Percentiles rank a stretch among this genome's conserved stretches.
Evolutionary conservation across 2,888 invertebrate genomes (phyloP).

Genomic region (Brassicogethes aeneus): DNA sequence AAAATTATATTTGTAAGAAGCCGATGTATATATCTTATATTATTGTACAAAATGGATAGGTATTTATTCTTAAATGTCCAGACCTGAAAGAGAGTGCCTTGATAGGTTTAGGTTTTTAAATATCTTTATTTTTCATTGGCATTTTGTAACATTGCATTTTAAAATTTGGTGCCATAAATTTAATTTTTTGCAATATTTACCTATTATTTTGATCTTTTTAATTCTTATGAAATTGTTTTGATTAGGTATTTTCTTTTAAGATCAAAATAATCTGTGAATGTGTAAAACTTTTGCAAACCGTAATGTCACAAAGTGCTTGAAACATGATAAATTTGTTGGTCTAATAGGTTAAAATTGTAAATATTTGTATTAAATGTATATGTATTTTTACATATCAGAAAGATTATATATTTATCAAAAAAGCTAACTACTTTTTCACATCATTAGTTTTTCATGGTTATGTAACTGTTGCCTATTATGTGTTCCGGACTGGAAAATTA

Average conservation of each 20-base stretch:
- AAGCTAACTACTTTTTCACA: conserved; percentile 28
- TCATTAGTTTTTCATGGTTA: conserved; percentile 16
- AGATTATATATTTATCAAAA: conserved; percentile 10
- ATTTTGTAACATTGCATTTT: conserved; percentile 12
- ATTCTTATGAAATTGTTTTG: conserved; percentile 2
- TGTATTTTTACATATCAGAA: conserved; percentile 35
- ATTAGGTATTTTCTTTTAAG: conserved; percentile 13
- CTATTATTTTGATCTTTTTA: conserved; percentile 4
- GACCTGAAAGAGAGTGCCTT: conserved; percentile 37
- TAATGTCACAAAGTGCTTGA: not conserved
- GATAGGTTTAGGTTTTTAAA: conserved; percentile 22
- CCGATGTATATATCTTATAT: conserved; percentile 29
- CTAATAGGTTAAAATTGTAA: conserved; percentile 21
- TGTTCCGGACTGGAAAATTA: conserved; percentile 10
- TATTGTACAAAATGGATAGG: conserved; percentile 12
- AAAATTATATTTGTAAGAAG: conserved; percentile 25
- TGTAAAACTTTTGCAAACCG: conserved; percentile 12
- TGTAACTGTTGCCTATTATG: conserved; percentile 18
- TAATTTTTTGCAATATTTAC: not conserved
- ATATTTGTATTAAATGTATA: conserved; percentile 28
- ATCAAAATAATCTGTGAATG: no score
- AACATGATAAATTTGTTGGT: conserved; percentile 16
- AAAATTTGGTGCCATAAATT: conserved; percentile 16
- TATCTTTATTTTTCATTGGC: conserved; percentile 5
- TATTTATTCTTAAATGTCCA: conserved; percentile 17